phyloP scores from a whole-genome alignment of 1,140 invertebrate genomes.

The Leptopilina boulardi region DNA sequence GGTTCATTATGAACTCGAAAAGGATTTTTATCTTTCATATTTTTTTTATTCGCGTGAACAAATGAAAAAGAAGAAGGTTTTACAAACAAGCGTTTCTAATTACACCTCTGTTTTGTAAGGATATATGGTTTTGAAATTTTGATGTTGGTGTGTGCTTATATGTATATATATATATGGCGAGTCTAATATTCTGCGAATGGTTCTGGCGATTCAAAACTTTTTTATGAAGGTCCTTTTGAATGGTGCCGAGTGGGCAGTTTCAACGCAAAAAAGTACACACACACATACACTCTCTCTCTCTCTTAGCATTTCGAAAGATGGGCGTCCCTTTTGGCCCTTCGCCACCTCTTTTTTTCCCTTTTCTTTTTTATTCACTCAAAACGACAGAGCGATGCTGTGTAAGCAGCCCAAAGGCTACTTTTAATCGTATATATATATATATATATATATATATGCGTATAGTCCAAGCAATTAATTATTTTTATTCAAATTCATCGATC shows the following conservation, averaged over 20 bases:
- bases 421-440: slow-evolving; percentile 46
- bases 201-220: slow-evolving; percentile 31
- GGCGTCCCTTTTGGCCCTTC: slow-evolving; percentile 14
- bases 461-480: slow-evolving; percentile 4
- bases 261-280: not conserved
- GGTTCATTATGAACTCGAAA: not conserved
- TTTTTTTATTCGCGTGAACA: not conserved
- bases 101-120: slow-evolving; percentile 22
- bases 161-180: too few species aligned
- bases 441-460: slow-evolving; percentile 32
- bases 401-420: slow-evolving; percentile 44
- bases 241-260: slow-evolving; percentile 32
- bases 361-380: slow-evolving; percentile 31
- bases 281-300: not conserved
- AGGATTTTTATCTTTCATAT: not conserved
- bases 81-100: slow-evolving; percentile 33
- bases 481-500: not conserved
- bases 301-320: slow-evolving; percentile 16
- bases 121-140: slow-evolving; percentile 19
- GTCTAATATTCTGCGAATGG: slow-evolving; percentile 31
- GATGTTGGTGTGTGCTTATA: not conserved
- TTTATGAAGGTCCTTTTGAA: slow-evolving; percentile 31
- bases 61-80: slow-evolving; percentile 18
- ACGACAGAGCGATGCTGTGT: slow-evolving; percentile 46
- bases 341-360: slow-evolving; percentile 28